phyloP scores from a whole-genome alignment of 2,888 invertebrate genomes.

The Troides aeacus region DNA sequence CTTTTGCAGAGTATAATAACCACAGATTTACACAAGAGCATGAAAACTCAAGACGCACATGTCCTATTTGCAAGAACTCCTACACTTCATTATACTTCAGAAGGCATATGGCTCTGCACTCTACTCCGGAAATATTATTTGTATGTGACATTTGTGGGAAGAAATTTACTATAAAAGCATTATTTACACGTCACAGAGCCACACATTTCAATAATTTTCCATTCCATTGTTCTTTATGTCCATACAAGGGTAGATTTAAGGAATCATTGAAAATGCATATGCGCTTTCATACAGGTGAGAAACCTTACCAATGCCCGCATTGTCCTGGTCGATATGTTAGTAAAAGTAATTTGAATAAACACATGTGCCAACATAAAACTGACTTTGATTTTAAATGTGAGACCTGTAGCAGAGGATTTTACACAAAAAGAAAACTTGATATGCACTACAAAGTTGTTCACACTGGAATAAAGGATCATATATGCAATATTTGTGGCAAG shows the following conservation, averaged over 20 bases:
- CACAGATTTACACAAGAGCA: constrained; percentile 60
- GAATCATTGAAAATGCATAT: constrained; percentile 71
- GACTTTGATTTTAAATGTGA: constrained; percentile 63
- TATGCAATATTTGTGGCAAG: constrained; percentile 64
- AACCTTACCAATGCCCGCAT: constrained; percentile 62
- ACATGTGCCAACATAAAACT: constrained; percentile 55
- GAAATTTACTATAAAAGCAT: constrained; percentile 52
- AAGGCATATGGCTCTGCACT: constrained; percentile 57
- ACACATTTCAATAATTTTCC: constrained; percentile 65
- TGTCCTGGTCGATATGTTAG: constrained; percentile 63
- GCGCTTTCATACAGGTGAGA: constrained; percentile 69
- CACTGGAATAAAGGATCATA: constrained; percentile 63
- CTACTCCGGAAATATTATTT: constrained; percentile 44
- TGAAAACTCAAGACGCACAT: constrained; percentile 53
- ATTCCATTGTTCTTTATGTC: constrained; percentile 63
- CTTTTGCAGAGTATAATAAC: constrained; percentile 52
- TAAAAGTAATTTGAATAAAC: constrained; percentile 70
- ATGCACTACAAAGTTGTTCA: constrained; percentile 68
- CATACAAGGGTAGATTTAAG: constrained; percentile 63
- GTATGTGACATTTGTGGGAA: constrained; percentile 73
- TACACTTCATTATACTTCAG: constrained; percentile 57
- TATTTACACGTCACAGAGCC: constrained; percentile 58
- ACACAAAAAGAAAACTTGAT: constrained; percentile 58
- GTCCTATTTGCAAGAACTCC: constrained; percentile 59
- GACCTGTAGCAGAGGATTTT: constrained; percentile 59